Conservation (phyloP, 2,888 invertebrate species). For the Nebria salina region DNA sequence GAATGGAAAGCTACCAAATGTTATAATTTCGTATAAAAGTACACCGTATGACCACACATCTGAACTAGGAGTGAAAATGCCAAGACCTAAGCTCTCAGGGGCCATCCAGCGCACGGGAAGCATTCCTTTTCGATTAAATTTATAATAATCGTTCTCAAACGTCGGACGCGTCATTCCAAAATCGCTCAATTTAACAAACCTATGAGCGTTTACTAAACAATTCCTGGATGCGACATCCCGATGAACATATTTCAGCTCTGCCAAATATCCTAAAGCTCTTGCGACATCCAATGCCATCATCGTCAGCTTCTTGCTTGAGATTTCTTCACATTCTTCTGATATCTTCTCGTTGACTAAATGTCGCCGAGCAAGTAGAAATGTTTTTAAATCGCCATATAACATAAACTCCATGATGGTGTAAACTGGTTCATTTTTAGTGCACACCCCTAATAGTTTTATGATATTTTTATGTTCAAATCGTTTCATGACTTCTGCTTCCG, state of each 20-base stretch:
- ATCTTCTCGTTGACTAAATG: slow-evolving; percentile 77
- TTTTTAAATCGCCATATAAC: slow-evolving; percentile 92
- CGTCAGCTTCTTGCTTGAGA: slow-evolving; percentile 82
- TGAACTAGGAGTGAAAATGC: slow-evolving; percentile 85
- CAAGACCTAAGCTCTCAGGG: slow-evolving; percentile 84
- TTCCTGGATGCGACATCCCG: slow-evolving; percentile 84
- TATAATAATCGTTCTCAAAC: slow-evolving; percentile 89
- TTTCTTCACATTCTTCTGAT: slow-evolving; percentile 74
- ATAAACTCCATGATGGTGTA: slow-evolving; percentile 95
- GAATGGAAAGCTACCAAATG: slow-evolving; percentile 91
- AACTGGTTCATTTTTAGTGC: slow-evolving; percentile 86
- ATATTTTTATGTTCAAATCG: slow-evolving; percentile 91
- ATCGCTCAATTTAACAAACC: slow-evolving; percentile 85
- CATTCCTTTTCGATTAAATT: slow-evolving; percentile 87
- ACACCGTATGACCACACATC: slow-evolving; percentile 94
- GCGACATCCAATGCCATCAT: slow-evolving; percentile 90
- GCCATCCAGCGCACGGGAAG: slow-evolving; percentile 94
- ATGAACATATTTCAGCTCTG: slow-evolving; percentile 87
- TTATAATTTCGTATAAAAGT: slow-evolving; percentile 86
- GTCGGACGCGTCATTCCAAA: slow-evolving; percentile 93
- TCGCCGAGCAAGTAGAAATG: slow-evolving; percentile 84
- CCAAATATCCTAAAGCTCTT: slow-evolving; percentile 84
- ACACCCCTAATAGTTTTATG: slow-evolving; percentile 84
- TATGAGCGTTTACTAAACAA: slow-evolving; percentile 74
- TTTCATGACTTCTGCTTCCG: slow-evolving; percentile 95